Evolutionary conservation across 2,113 vertebrate species (phyloP).

Genomic region (Macquaria australasica): DNA sequence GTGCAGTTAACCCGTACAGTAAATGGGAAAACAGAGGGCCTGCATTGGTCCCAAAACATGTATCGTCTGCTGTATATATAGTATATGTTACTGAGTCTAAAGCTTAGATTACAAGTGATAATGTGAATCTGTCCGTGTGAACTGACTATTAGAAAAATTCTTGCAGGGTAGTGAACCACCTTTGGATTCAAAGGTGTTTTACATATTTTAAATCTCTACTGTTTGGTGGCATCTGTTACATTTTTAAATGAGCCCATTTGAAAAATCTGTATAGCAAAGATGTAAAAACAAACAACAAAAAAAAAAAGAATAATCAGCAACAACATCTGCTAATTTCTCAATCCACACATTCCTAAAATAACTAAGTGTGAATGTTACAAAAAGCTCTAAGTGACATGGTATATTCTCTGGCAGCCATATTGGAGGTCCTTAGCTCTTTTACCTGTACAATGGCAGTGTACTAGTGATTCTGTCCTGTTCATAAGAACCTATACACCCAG

Average conservation of each 20-base stretch:
- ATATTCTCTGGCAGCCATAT: slow-evolving; percentile 6
- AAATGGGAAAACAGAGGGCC: background rate
- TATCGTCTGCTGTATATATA: slow-evolving; percentile 8
- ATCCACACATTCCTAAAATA: background rate
- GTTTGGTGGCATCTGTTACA: background rate
- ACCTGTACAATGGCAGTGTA: background rate
- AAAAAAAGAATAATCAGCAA: background rate
- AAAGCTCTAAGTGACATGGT: background rate
- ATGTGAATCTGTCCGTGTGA: slow-evolving; percentile 45
- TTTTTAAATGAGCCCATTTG: background rate
- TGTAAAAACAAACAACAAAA: background rate
- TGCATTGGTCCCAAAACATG: background rate
- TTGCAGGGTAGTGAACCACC: background rate
- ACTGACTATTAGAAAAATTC: background rate
- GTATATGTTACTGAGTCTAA: slow-evolving; percentile 23
- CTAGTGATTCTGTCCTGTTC: background rate
- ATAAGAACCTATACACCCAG: background rate
- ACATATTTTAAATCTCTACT: background rate
- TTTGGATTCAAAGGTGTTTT: background rate
- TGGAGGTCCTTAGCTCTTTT: background rate
- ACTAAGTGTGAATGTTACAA: background rate
- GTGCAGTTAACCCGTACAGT: slow-evolving; percentile 8
- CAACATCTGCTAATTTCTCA: background rate
- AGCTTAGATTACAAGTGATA: slow-evolving; percentile 12
- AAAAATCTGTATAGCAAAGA: background rate